Conservation (phyloP, 1,140 invertebrate genomes). For the Drosophila repleta region DNA sequence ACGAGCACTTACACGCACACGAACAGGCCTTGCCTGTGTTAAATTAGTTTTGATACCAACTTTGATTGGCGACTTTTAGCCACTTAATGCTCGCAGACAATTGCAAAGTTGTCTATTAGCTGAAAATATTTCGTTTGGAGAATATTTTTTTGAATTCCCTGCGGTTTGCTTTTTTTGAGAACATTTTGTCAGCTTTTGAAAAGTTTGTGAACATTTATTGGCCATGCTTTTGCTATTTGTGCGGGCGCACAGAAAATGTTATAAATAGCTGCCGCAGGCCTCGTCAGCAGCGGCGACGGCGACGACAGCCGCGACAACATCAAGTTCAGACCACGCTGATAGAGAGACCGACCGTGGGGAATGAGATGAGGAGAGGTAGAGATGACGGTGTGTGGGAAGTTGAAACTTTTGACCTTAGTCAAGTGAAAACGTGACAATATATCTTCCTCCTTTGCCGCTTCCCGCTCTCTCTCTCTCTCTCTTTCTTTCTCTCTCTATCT, state of each 20-base stretch:
- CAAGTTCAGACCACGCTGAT: slow-evolving; percentile 67
- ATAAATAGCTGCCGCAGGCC: slow-evolving; percentile 45
- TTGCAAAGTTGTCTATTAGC: slow-evolving; percentile 6
- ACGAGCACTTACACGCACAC: slow-evolving; percentile 2
- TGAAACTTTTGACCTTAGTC: slow-evolving; percentile 78
- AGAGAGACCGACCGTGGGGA: slow-evolving; percentile 6
- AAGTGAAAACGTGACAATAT: slow-evolving; percentile 70
- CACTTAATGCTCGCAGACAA: slow-evolving; percentile 10
- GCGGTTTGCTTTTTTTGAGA: neutral
- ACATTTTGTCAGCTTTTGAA: slow-evolving; percentile 10
- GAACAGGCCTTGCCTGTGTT: neutral
- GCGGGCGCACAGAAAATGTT: slow-evolving; percentile 35
- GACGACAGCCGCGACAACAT: slow-evolving; percentile 62
- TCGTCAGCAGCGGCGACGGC: slow-evolving; percentile 23
- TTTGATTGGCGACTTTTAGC: slow-evolving; percentile 24
- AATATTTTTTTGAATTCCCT: slow-evolving; percentile 6
- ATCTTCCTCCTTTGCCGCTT: neutral
- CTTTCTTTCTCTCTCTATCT: neutral
- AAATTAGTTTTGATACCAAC: slow-evolving; percentile 40
- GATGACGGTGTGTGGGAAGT: neutral
- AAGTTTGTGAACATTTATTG: slow-evolving; percentile 37
- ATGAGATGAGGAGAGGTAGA: neutral
- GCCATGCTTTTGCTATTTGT: slow-evolving; percentile 41
- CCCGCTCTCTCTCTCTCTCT: neutral
- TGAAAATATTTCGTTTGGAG: slow-evolving; percentile 10